phyloP scores from a whole-genome alignment of 2,797 vertebrate species.

The Labeo calbasu region DNA sequence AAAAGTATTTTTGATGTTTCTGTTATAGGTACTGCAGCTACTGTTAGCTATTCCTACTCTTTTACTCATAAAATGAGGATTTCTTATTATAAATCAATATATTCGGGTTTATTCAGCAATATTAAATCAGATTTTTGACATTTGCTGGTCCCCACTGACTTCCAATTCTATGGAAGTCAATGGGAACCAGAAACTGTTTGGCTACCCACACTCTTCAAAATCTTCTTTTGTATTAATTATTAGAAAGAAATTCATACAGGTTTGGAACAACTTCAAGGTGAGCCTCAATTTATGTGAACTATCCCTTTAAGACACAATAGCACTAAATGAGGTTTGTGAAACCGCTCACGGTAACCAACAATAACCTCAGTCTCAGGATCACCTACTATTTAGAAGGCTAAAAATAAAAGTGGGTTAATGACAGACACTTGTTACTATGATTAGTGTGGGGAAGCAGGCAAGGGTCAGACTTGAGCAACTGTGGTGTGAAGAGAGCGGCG shows the following conservation, averaged over 20 bases:
- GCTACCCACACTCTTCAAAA: neutral
- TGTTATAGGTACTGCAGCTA: neutral
- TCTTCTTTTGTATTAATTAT: neutral
- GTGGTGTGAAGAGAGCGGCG: conserved; percentile 46
- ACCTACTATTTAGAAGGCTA: conserved; percentile 67
- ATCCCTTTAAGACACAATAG: conserved; percentile 7
- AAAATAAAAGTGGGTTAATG: conserved; percentile 73
- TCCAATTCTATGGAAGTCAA: neutral
- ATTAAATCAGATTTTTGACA: neutral
- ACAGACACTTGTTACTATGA: conserved; percentile 72
- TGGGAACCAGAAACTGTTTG: neutral
- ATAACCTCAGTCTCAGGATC: conserved; percentile 47
- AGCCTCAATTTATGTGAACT: neutral
- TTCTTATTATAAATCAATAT: neutral
- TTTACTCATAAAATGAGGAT: neutral
- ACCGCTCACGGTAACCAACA: conserved; percentile 18
- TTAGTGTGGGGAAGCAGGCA: conserved; percentile 64
- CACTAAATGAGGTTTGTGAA: conserved; percentile 18
- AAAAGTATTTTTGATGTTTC: neutral
- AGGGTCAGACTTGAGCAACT: conserved; percentile 70
- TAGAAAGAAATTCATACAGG: neutral
- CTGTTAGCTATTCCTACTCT: neutral
- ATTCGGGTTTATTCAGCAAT: neutral
- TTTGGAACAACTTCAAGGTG: neutral
- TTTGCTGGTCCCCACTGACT: neutral